phyloP scores from a whole-genome alignment of 2,113 vertebrate genomes.

The Oenanthe oenanthe region DNA sequence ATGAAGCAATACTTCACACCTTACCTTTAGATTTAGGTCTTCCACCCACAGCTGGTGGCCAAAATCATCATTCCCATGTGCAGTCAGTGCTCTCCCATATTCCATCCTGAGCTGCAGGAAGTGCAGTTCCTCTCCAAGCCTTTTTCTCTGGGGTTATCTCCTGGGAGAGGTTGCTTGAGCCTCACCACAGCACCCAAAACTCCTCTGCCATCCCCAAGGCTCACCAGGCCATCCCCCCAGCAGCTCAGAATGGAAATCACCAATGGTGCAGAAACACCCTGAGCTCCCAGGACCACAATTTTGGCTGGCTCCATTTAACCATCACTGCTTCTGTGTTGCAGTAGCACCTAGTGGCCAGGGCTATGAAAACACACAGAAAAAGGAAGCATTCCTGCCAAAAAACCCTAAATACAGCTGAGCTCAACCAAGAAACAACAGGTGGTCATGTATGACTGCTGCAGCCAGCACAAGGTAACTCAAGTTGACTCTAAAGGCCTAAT shows the following conservation, averaged over 20 bases:
- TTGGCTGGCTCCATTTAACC: not conserved
- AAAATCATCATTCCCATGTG: not conserved
- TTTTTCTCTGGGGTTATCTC: not conserved
- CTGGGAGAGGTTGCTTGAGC: not conserved
- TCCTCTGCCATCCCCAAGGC: not conserved
- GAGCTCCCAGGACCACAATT: not conserved
- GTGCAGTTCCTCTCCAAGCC: not conserved
- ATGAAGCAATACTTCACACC: not conserved
- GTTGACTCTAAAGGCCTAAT: conserved; percentile 58
- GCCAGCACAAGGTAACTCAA: conserved; percentile 59
- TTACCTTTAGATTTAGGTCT: not conserved
- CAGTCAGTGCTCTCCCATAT: not conserved
- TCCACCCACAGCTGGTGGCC: accelerated
- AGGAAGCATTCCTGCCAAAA: conserved; percentile 1
- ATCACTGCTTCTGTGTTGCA: conserved; percentile 47
- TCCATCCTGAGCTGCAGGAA: not conserved
- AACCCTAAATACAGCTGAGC: not conserved
- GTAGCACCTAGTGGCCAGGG: conserved; percentile 68
- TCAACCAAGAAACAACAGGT: conserved; percentile 57
- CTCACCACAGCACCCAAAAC: not conserved
- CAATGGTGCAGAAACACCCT: not conserved
- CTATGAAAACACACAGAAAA: conserved; percentile 28
- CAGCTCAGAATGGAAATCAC: not conserved
- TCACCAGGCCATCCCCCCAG: not conserved
- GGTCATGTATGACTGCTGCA: conserved; percentile 9